Base-by-base conservation (phyloP, 2,797 vertebrate genomes). In the Paramormyrops hopkinsi region DNA sequence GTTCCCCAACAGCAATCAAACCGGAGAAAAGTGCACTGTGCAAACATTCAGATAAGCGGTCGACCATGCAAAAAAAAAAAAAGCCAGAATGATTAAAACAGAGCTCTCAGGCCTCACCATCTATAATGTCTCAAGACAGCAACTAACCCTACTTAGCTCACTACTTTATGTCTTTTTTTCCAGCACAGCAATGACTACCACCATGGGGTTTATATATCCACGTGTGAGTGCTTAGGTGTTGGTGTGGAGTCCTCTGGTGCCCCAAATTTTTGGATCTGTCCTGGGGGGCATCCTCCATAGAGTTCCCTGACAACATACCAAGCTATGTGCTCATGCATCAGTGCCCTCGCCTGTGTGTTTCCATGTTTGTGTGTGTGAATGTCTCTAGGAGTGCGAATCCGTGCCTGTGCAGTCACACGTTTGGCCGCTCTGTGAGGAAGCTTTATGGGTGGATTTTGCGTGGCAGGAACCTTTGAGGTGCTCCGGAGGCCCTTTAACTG, bases 401-500 rank as follows among this genome's bases (percentile, higher is more conserved):
- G 56, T 25, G 7, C 19, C 88, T 83, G 44, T 44, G 37, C 69
- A 11, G 76, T 73, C n/a, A 56, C 44, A 29, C 54, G 41, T n/a
- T 1, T 82, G 53, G 79, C 25, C 17, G 29, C 7, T 33, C 88
- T 62, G 59, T 37, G 56, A 85, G 44, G 59, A 44, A 53, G 46
- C 56, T 25, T 51, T 11, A 88, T 86, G 37, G 76, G 44, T 25
- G 88, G 88, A 90, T 82, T 44, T 50, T 48, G 51, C 19, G 48
- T 65, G 87, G 83, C 76, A n/a, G 17, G 76, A 90, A 88, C 87
- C 88, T 90, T 89, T 50, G 89, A 89, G 69, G 90, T 85, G 89
- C 87, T 91, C 91, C 90, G 90, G 90, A 91, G 90, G 79, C 29
- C 88, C 88, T 89, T 90, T 90, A 90, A 73, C 88, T 69, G 19